These are phyloP conservation scores for Plodia interpunctella DNA, from an alignment of 1,140 invertebrate species.

Conservation along the genomic window DNA sequence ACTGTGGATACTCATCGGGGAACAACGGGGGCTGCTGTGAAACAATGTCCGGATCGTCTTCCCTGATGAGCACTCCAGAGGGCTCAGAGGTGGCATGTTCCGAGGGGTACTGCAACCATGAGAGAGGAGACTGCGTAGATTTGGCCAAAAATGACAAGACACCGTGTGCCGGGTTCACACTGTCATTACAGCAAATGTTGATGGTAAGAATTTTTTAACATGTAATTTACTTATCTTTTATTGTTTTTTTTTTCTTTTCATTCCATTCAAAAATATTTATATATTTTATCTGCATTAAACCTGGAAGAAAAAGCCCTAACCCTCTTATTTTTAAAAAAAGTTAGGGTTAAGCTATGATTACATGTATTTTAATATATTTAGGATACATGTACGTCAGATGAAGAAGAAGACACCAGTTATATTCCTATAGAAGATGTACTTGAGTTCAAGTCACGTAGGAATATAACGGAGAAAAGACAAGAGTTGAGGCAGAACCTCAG, in stretches of 20 bases:
- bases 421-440: conserved; percentile 92
- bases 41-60: conserved; percentile 80
- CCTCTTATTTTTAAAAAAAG: too few relatives aligned
- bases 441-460: conserved; percentile 86
- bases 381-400: conserved; percentile 82
- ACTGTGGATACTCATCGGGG: conserved; percentile 90
- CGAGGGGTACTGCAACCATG: conserved; percentile 88
- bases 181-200: conserved; percentile 84
- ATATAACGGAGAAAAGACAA: conserved; percentile 87
- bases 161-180: conserved; percentile 65
- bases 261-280: too few relatives aligned
- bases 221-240: too few relatives aligned
- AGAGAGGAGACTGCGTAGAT: conserved; percentile 78
- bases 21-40: conserved; percentile 83
- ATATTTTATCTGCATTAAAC: too few relatives aligned
- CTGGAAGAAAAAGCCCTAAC: too few relatives aligned
- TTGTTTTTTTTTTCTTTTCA: too few relatives aligned
- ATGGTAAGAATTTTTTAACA: conserved; percentile 73
- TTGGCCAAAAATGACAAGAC: conserved; percentile 64
- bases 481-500: conserved; percentile 88
- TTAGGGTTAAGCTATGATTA: too few relatives aligned
- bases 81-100: conserved; percentile 91
- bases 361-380: conserved; percentile 27
- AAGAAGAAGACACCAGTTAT: conserved; percentile 86
- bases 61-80: conserved; percentile 86